A percentile compares a stretch with the other conserved stretches of the same genome.
Evolutionary conservation across 2,888 invertebrate genomes (phyloP).

Genomic region (Pristionchus maxplancki): DNA sequence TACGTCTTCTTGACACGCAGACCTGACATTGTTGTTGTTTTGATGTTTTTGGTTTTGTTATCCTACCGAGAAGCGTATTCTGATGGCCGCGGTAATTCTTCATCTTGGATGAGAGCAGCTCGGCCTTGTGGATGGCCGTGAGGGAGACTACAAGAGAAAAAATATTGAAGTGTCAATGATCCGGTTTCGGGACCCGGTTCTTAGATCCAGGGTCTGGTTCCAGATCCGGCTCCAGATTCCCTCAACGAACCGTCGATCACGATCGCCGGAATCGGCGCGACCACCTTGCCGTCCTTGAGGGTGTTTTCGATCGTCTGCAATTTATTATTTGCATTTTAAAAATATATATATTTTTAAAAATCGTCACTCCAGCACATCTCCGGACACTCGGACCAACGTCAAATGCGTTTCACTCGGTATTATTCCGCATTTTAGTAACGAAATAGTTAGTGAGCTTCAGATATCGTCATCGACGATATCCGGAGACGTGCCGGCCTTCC

Average conservation of each 20-base stretch:
- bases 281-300: conserved; percentile 2
- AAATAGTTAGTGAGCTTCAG: too few relatives aligned
- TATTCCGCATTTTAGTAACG: too few relatives aligned
- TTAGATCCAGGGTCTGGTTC: too few relatives aligned
- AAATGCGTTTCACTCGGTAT: not conserved
- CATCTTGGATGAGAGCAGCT: not conserved
- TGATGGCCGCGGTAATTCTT: not conserved
- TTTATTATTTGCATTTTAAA: not conserved
- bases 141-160: not conserved
- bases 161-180: not conserved
- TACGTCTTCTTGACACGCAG: conserved; percentile 44
- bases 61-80: not conserved
- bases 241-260: conserved; percentile 9
- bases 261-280: not conserved
- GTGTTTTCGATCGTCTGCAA: conserved; percentile 20
- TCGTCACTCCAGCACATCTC: too few relatives aligned
- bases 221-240: too few relatives aligned
- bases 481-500: too few relatives aligned
- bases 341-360: too few relatives aligned
- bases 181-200: too few relatives aligned
- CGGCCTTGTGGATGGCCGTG: not conserved
- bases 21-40: not conserved
- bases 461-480: too few relatives aligned
- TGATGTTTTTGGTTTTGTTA: too few relatives aligned
- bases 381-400: not conserved